Evolutionary conservation across 2,888 invertebrate genomes (phyloP), one percentile per base, ranked within the genome.

Genomic region (Cephus sareptanus): DNA sequence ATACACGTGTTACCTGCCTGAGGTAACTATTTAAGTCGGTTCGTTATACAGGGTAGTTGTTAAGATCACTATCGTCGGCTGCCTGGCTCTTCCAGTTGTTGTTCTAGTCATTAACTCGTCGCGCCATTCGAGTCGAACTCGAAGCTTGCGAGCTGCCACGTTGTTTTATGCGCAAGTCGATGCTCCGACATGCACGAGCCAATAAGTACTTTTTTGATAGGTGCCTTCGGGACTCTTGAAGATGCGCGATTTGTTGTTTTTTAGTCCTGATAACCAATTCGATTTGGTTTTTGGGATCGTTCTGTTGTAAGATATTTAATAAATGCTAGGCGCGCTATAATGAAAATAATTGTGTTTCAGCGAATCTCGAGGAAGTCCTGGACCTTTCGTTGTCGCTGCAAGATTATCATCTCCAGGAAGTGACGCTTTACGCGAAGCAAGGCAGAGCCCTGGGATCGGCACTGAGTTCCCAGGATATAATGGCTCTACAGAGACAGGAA

Each of bases 401-500:
- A 76, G 94, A 95, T 88, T 95, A 95, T 87, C 93, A 94, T 81
- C 92, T 95, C 74, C 94, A 94, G 81, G 95, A 95, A 90, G 93
- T 95, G 74, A 93, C 93, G 80, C 90, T 95, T 35, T 94, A 94
- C 73, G 92, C 93, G 11, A 93, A 93, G 83, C 89, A 90, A 73
- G 89, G 90, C 76, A 90, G 89, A 75, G 79, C 79, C 1, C 77
- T 89, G 33, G 93, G 93, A 56, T 92, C 93, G 2, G 91, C 92
- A 31, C 89, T 92, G 79, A 90, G 93, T 78, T 92, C 92, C 37
- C 93, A 93, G 84, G 93, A 94, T 84, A 93, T 94, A 83, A 93
- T 94, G 92, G 93, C 93, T 0, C 89, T 94, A 70, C 92, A 94
- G 79, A 92, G 93, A 80, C 93, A 94, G 85, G 93, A 94, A 83